Evolutionary conservation across 2,888 invertebrate species (phyloP), one percentile per base, ranked within the genome.

Genomic region (Lochmaea capreae): DNA sequence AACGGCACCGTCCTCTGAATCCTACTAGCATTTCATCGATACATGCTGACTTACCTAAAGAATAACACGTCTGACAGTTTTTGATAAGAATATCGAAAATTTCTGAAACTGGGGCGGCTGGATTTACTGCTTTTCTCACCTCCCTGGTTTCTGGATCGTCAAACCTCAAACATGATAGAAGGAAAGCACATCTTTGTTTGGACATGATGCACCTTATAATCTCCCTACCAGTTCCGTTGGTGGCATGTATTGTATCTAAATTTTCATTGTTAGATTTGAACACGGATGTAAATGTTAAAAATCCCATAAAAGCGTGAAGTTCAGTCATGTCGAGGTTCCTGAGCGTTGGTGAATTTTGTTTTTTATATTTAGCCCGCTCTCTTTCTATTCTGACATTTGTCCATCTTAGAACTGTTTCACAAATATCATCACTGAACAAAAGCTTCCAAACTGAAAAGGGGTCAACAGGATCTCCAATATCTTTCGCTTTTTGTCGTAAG

Each of bases 121-220:
- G 57, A 67, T 71, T 58, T 57, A 49, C 3, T 59, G 49, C 46
- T 67, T 65, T 72, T 42, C 71, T 65, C 33, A 39, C 67, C 22
- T 57, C 54, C 52, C 70, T 68, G 66, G 57, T 66, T 70, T 72
- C 67, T 59, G 68, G 69, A 59, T 77, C 67, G 65, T 76, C 76
- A 66, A 76, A 76, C 54, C 73, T 42, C 18, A 76, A 65, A 65
- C 71, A 72, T 46, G 42, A 26, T 22, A 72, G 71, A 65, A 67
- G 71, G 22, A 71, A 66, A 67, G 62, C 22, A 67, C 65, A 74
- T 67, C 74, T 66, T 67, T 72, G 52, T 54, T 72, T 61, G 14
- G 42, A 62, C 68, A 68, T 63, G 18, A 68, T 66, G 58, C 66
- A 71, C 26, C 71, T 49, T 49, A 72, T 68, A n/a, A 67, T 68